A percentile compares a stretch with the other conserved stretches of the same genome.
These are phyloP conservation scores for Hydraecia micacea DNA, from an alignment of 2,888 invertebrate genomes.

Conservation along the genomic window DNA sequence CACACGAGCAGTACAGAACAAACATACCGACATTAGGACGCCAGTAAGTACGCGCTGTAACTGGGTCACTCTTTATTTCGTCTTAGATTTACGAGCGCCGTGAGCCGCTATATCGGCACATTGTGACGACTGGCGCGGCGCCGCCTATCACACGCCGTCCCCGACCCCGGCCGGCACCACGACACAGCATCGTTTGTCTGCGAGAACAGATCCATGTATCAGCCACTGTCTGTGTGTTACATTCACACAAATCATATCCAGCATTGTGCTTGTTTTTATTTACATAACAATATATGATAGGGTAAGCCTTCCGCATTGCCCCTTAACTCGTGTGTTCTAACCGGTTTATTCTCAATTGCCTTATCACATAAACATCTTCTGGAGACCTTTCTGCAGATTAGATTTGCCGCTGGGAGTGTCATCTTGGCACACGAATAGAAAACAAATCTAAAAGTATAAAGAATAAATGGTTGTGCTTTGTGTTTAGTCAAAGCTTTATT, in stretches of 20 bases:
- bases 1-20: not conserved
- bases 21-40: not conserved
- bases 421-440: conserved; percentile 34
- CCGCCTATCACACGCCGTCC: not conserved
- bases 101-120: conserved; percentile 39
- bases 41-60: conserved; percentile 30
- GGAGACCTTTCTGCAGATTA: conserved; percentile 23
- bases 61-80: conserved; percentile 54
- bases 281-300: conserved; percentile 10
- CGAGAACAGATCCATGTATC: not conserved
- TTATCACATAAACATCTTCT: conserved; percentile 23
- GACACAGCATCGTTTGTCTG: conserved; percentile 8
- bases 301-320: not conserved
- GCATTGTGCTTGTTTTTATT: not conserved
- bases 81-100: conserved; percentile 43
- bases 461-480: not conserved
- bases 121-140: conserved; percentile 31
- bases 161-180: not conserved
- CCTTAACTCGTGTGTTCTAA: not conserved
- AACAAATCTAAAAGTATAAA: conserved; percentile 23
- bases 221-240: not conserved
- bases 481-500: not conserved
- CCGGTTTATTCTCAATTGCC: conserved; percentile 19
- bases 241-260: conserved; percentile 5
- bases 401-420: conserved; percentile 18